Conservation (phyloP, 2,113 vertebrate genomes). For the Trachemys scripta region DNA sequence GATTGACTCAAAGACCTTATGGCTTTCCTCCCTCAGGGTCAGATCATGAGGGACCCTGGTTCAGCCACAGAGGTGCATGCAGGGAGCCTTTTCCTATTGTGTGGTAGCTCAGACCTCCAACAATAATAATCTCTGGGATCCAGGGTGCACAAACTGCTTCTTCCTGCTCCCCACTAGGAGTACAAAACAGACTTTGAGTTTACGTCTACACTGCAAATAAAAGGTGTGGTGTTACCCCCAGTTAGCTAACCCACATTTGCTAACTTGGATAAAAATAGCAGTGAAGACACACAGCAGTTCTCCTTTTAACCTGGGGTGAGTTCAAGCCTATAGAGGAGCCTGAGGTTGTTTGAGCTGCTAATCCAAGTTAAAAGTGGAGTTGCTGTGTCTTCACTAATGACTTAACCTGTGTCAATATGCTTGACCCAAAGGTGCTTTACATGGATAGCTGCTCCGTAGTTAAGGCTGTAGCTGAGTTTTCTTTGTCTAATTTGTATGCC, state of each 20-base stretch:
- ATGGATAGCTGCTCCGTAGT: background rate
- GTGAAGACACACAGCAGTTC: background rate
- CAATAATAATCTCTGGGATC: background rate
- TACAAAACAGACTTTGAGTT: background rate
- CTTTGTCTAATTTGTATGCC: background rate
- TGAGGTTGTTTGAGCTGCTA: background rate
- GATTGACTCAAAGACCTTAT: background rate
- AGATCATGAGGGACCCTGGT: background rate
- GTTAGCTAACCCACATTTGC: background rate
- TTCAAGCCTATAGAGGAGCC: background rate
- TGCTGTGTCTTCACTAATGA: background rate
- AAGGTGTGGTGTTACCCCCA: background rate
- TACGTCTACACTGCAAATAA: background rate
- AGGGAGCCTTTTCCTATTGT: background rate
- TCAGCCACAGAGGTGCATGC: background rate
- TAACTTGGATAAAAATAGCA: background rate
- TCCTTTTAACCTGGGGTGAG: background rate
- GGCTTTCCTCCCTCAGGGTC: background rate
- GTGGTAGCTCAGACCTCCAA: background rate
- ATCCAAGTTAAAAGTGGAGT: background rate
- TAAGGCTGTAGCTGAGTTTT: background rate
- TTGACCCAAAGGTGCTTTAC: background rate
- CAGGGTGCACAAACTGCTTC: background rate
- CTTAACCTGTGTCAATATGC: background rate
- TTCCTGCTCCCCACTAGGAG: background rate